These are phyloP conservation scores for Pipistrellus nathusii DNA, from an alignment of 2,797 vertebrate species.

Conservation along the genomic window DNA sequence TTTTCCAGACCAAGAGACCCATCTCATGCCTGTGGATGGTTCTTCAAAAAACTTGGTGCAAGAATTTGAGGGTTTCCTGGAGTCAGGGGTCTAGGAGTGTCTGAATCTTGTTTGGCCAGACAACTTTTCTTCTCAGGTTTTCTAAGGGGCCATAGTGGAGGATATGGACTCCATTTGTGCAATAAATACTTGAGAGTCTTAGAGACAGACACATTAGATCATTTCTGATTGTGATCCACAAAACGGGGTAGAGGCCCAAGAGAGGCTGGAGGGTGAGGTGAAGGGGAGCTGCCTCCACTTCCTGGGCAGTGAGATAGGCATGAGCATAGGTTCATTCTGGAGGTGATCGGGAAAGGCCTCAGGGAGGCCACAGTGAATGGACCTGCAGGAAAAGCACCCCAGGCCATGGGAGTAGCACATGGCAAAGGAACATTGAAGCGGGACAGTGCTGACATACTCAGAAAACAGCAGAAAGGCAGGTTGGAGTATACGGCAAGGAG, in stretches of 20 bases:
- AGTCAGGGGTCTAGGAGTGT: background rate
- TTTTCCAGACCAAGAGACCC: background rate
- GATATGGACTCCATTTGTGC: background rate
- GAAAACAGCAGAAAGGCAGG: background rate
- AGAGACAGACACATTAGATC: background rate
- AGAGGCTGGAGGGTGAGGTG: background rate
- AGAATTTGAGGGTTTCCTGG: background rate
- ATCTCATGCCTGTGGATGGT: background rate
- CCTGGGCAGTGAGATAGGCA: background rate
- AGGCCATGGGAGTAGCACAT: accelerated
- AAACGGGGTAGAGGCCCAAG: no score
- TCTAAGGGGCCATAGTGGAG: background rate
- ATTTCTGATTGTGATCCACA: background rate
- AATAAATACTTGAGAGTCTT: background rate
- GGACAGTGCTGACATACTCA: background rate
- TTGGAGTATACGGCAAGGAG: background rate
- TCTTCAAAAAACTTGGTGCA: background rate
- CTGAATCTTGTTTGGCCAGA: background rate
- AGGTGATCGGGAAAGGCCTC: background rate
- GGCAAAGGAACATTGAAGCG: background rate
- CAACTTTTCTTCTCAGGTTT: background rate
- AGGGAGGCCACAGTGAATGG: background rate
- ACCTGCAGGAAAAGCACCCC: background rate
- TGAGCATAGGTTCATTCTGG: background rate
- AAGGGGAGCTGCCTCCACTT: background rate